A percentile compares a stretch with the other conserved stretches of the same genome.
Evolutionary conservation across 2,113 vertebrate genomes (phyloP).

Genomic region (Jacana jacana): DNA sequence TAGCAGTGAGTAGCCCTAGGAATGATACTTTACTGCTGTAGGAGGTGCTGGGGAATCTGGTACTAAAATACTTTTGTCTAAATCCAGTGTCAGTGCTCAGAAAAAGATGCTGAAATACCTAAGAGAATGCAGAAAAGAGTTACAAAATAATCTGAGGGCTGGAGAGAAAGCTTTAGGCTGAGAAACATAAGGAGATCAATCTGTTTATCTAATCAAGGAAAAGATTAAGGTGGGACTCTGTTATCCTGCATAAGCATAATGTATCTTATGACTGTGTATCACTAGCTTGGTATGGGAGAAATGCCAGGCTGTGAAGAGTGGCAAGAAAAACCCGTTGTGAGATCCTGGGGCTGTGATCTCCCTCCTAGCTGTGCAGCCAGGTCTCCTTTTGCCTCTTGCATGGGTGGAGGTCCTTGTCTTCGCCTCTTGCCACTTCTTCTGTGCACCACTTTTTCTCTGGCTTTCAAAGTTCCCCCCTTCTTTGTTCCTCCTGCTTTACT

Average conservation of each 20-base stretch:
- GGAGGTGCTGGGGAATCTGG: neutral
- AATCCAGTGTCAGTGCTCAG: neutral
- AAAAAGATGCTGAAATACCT: slow-evolving; percentile 8
- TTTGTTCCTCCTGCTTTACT: neutral
- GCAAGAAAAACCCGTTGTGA: neutral
- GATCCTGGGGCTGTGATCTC: neutral
- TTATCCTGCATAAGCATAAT: neutral
- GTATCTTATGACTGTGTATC: neutral
- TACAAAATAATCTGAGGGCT: neutral
- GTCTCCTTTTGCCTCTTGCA: neutral
- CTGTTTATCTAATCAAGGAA: neutral
- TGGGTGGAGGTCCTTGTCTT: neutral
- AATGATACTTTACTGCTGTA: neutral
- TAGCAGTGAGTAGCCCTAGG: neutral
- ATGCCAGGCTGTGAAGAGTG: neutral
- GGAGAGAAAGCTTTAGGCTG: neutral
- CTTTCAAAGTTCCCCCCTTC: neutral
- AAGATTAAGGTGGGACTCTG: neutral
- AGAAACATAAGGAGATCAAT: slow-evolving; percentile 14
- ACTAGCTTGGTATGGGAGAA: neutral
- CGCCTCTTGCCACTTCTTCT: neutral
- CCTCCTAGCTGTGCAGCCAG: neutral
- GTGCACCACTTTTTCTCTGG: neutral
- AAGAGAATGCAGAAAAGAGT: neutral
- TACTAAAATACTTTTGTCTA: neutral